phyloP scores from a whole-genome alignment of 2,888 invertebrate genomes.

The Agonopterix subpropinquella region DNA sequence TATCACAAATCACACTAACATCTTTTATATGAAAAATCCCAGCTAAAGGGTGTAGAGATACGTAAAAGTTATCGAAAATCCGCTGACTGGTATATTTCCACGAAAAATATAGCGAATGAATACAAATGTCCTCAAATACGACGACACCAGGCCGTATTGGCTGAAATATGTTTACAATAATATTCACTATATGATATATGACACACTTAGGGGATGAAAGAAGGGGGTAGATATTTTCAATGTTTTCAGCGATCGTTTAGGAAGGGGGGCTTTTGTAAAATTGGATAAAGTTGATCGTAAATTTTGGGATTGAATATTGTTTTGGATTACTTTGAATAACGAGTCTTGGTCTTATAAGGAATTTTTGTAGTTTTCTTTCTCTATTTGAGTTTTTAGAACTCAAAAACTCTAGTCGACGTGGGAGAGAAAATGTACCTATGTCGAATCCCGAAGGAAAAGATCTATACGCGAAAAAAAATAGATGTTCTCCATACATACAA shows the following conservation, averaged over 20 bases:
- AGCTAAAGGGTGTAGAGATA: not conserved
- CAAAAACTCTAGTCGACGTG: no score
- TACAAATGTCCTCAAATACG: slow-evolving; percentile 45
- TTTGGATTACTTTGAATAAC: no score
- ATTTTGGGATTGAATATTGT: no score
- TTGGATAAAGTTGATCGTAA: not conserved
- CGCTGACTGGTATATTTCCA: slow-evolving; percentile 8
- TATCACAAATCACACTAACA: no score
- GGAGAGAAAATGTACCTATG: no score
- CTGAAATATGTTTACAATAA: slow-evolving; percentile 68
- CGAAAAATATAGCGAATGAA: slow-evolving; percentile 41
- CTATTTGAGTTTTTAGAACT: no score
- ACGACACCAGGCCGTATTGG: slow-evolving; percentile 38
- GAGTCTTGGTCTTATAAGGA: no score
- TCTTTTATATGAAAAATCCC: no score
- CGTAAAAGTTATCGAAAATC: slow-evolving; percentile 10
- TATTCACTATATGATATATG: slow-evolving; percentile 38
- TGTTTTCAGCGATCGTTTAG: slow-evolving; percentile 6
- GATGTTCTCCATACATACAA: no score
- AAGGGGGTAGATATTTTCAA: slow-evolving; percentile 25
- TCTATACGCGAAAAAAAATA: no score
- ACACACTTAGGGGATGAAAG: slow-evolving; percentile 47
- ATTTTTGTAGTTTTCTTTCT: no score
- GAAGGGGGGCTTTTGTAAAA: not conserved
- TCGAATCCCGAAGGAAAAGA: no score